phyloP scores from a whole-genome alignment of 2,888 invertebrate genomes.

The Desoria tigrina region DNA sequence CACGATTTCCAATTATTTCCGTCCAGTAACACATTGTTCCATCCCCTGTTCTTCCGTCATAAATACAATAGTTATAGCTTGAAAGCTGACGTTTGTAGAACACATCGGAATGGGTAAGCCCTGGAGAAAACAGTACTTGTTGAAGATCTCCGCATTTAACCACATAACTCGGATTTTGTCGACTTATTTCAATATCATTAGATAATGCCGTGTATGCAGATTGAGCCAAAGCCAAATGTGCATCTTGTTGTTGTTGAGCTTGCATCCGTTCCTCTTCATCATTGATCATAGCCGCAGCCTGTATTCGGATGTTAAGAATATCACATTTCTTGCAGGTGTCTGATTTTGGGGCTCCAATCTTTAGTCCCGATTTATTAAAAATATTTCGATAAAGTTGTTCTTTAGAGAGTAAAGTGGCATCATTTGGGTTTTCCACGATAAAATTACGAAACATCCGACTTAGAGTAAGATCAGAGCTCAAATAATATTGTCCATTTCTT shows the following conservation, averaged over 20 bases:
- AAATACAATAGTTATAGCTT: conserved; percentile 9
- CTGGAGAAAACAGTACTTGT: conserved; percentile 13
- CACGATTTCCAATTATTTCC: conserved; percentile 9
- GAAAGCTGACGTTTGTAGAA: conserved; percentile 10
- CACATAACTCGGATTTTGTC: neutral
- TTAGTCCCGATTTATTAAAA: conserved; percentile 1
- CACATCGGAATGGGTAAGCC: neutral
- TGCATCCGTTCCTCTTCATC: no score
- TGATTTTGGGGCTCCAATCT: conserved; percentile 7
- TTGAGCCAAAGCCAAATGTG: neutral
- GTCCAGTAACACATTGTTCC: conserved; percentile 17
- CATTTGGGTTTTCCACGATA: no score
- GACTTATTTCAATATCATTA: neutral
- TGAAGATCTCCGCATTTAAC: neutral
- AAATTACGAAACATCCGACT: conserved; percentile 8
- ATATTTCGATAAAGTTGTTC: neutral
- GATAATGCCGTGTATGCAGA: neutral
- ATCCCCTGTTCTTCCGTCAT: neutral
- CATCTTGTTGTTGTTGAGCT: neutral
- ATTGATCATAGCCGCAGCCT: neutral
- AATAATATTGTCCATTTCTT: neutral
- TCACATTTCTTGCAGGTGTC: conserved; percentile 15
- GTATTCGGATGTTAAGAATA: neutral
- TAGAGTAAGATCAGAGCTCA: conserved; percentile 1
- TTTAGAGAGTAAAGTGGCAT: no score